Conservation (phyloP, 2,113 vertebrate genomes). For the Scopus umbretta region DNA sequence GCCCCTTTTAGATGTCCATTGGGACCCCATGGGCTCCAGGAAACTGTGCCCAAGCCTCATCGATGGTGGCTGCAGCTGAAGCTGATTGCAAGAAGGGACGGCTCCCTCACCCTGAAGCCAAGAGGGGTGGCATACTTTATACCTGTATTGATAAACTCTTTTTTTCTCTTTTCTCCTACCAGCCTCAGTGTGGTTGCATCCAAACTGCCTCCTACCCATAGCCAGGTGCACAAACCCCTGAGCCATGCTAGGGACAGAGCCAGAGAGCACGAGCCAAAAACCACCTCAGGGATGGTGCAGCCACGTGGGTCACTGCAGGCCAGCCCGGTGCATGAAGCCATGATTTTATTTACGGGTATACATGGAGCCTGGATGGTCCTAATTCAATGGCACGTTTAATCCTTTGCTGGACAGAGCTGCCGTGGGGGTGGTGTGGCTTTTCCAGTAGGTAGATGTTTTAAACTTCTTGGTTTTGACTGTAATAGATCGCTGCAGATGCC, state of each 20-base stretch:
- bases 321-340: neutral
- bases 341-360: neutral
- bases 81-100: neutral
- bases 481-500: neutral
- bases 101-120: neutral
- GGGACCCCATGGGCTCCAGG: neutral
- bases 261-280: neutral
- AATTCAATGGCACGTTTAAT: neutral
- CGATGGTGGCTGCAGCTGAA: neutral
- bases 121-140: neutral
- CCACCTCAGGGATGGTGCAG: neutral
- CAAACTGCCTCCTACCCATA: neutral
- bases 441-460: neutral
- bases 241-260: neutral
- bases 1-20: neutral
- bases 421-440: neutral
- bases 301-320: neutral
- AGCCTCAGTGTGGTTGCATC: accelerated
- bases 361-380: neutral
- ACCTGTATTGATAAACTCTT: neutral
- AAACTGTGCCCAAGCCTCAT: neutral
- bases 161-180: neutral
- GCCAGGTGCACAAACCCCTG: neutral
- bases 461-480: neutral
- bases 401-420: neutral